Conservation (phyloP, 2,113 vertebrate genomes). For the Sitta europaea region DNA sequence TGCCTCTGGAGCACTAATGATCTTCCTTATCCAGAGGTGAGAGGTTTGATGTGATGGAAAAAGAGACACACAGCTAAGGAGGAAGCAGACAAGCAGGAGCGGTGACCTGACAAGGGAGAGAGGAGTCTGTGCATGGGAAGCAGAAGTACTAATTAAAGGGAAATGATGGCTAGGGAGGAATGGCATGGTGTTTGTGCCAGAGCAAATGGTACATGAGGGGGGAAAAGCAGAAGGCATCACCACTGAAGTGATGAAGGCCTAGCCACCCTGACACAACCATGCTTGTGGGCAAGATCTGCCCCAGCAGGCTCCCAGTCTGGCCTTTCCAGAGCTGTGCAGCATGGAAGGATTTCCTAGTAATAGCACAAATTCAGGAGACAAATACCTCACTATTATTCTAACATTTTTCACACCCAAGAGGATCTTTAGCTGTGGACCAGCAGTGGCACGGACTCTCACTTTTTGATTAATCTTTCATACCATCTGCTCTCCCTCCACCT, state of each 20-base stretch:
- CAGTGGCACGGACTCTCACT: background rate
- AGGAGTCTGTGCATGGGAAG: background rate
- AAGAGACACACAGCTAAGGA: background rate
- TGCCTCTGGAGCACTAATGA: background rate
- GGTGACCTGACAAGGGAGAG: background rate
- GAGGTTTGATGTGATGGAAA: background rate
- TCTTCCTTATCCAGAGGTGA: background rate
- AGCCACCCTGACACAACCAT: fast-evolving
- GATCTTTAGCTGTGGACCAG: slow-evolving; percentile 22
- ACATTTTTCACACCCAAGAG: slow-evolving; percentile 55
- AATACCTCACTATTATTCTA: slow-evolving; percentile 43
- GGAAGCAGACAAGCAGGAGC: background rate
- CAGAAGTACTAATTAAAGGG: background rate
- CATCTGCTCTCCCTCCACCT: slow-evolving; percentile 44
- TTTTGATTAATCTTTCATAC: slow-evolving; percentile 65
- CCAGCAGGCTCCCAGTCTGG: background rate
- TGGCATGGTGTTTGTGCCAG: fast-evolving
- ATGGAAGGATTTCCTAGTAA: background rate
- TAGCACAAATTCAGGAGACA: slow-evolving; percentile 45
- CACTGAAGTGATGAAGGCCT: fast-evolving
- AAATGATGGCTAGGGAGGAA: background rate
- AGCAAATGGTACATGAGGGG: fast-evolving
- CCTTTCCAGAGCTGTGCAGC: background rate
- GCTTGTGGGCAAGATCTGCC: background rate
- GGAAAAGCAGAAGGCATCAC: background rate